Base-by-base conservation (phyloP, 1,140 invertebrate genomes). In the Tetramorium parvispinum region DNA sequence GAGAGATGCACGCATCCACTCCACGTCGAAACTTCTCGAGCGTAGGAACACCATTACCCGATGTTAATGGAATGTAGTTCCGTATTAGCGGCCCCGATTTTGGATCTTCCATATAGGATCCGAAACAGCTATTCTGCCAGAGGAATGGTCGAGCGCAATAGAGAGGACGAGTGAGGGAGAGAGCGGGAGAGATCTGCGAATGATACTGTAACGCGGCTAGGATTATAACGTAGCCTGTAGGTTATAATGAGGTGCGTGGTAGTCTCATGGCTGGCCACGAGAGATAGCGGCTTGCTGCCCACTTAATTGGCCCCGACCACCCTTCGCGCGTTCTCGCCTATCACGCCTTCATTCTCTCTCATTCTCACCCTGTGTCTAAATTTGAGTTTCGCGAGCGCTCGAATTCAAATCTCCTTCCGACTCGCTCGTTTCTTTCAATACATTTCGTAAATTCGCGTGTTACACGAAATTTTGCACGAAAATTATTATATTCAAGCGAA, bases 241-340 rank as follows among this genome's bases (percentile, higher is more conserved):
- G 85, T 92, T 92, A 92, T 93, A 93, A 93, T 93, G 92, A 93
- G 92, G 87, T 91, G 92, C 92, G 89, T 92, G 88, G 86, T 89
- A 90, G 91, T 91, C 91, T 88, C 89, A 90, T 89, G 88, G 87
- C 92, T 93, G 92, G 88, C 85, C 88, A 87, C 86, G 88, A 88
- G 89, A 93, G 92, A 93, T 93, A 93, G 92, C 91, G 87, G 82
- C 78, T 70, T 65, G 85, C 85, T 89, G 91, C 87, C 86, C 91
- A 89, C 89, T 92, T 93, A 93, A 93, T 93, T 93, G 91, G 88
- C 89, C 91, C 79, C 91, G 61, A 91, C 91, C 77, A 55, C 90
- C 88, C 86, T 85, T 85, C 76, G 83, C 87, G 81, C 87, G 73
- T 82, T 91, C 63, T 82, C 87, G 85, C 53, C 86, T 79, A 83